Percentiles rank a stretch among this genome's conserved stretches.
Conservation (phyloP, 2,113 vertebrate species). For the Rhea pennata region DNA sequence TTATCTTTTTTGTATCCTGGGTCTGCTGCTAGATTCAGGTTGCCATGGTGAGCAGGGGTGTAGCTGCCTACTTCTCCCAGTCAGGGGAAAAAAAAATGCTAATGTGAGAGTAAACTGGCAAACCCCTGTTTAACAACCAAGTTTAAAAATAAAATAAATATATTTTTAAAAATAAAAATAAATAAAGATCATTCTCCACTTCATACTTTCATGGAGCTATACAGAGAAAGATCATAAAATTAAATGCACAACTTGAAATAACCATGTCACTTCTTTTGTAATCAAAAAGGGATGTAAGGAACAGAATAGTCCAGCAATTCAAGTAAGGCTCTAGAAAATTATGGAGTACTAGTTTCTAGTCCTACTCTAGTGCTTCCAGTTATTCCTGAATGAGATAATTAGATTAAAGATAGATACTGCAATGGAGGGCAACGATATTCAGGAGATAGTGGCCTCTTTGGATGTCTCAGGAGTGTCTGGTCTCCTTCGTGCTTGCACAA, state of each 20-base stretch:
- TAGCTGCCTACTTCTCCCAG: conserved; percentile 69
- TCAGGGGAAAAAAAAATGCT: conserved; percentile 56
- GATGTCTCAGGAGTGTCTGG: background rate
- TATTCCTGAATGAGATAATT: background rate
- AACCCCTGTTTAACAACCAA: background rate
- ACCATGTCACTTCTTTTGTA: background rate
- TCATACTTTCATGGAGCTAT: background rate
- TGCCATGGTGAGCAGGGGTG: conserved; percentile 79
- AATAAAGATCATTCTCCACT: background rate
- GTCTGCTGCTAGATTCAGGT: conserved; percentile 78
- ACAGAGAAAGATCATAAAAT: background rate
- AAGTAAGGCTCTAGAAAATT: background rate
- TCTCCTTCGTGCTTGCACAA: background rate
- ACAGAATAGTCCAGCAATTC: background rate
- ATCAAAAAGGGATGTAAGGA: background rate
- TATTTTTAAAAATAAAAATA: background rate
- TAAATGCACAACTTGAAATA: background rate
- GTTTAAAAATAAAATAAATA: background rate
- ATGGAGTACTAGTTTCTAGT: background rate
- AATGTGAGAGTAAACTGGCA: conserved; percentile 55
- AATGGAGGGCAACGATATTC: background rate
- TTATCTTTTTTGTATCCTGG: conserved; percentile 61
- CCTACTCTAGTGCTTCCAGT: background rate
- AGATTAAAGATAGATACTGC: background rate
- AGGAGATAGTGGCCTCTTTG: background rate